phyloP scores from a whole-genome alignment of 2,797 vertebrate genomes.

The Smutsia gigantea region DNA sequence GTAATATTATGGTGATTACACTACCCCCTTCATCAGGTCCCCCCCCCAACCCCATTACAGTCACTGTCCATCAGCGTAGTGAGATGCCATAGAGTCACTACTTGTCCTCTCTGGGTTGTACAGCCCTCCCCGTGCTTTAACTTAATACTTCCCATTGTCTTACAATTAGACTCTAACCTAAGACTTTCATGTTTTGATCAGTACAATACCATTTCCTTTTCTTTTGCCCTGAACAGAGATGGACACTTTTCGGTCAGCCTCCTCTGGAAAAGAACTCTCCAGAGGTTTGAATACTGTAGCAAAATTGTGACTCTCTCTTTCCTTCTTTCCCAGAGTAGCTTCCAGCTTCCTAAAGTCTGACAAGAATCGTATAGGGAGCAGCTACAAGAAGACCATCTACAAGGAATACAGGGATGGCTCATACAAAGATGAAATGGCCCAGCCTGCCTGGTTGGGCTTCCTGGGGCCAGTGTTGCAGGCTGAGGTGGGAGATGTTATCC shows the following conservation, averaged over 20 bases:
- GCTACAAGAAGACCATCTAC: conserved; percentile 87
- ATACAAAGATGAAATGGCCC: conserved; percentile 81
- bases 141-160: conserved; percentile 1
- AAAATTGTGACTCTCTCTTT: conserved; percentile 46
- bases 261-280: background rate
- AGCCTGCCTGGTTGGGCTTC: conserved; percentile 87
- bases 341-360: conserved; percentile 83
- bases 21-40: no score
- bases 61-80: no score
- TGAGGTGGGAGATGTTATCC: conserved; percentile 87
- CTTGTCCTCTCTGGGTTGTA: no score
- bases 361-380: conserved; percentile 85
- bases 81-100: no score
- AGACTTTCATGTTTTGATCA: conserved; percentile 22
- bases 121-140: no score
- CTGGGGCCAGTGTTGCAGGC: conserved; percentile 87
- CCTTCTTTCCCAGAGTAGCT: conserved; percentile 77
- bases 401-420: conserved; percentile 85
- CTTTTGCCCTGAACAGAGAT: conserved; percentile 23
- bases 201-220: background rate
- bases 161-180: background rate
- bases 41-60: no score
- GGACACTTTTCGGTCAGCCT: background rate
- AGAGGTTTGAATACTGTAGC: conserved; percentile 35
- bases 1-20: background rate